Evolutionary conservation across 2,113 vertebrate species (phyloP).

Genomic region (Chiloscyllium plagiosum): DNA sequence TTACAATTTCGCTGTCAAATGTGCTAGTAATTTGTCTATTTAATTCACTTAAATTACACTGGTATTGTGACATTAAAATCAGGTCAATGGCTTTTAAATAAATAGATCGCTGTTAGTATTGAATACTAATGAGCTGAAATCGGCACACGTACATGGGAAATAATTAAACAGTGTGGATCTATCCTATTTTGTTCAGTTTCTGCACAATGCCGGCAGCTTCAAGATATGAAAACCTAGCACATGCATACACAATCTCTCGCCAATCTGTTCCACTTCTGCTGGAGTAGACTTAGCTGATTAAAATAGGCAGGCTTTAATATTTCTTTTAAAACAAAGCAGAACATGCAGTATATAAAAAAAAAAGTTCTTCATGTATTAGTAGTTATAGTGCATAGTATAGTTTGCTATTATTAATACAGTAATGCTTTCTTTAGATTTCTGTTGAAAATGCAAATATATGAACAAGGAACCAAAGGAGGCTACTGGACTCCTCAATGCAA

Average conservation of each 20-base stretch:
- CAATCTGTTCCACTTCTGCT: neutral
- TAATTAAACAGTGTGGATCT: neutral
- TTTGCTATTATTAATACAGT: neutral
- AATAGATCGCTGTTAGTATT: neutral
- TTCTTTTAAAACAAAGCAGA: neutral
- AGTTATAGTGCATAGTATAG: neutral
- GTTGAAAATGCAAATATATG: neutral
- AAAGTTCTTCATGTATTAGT: neutral
- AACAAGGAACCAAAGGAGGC: too few relatives aligned
- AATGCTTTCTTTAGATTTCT: neutral
- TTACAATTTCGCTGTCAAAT: neutral
- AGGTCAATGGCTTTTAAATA: constrained; percentile 2
- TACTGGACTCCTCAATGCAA: too few relatives aligned
- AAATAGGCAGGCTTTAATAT: neutral
- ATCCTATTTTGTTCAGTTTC: neutral
- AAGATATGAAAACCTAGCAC: neutral
- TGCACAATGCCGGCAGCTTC: neutral
- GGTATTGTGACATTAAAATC: constrained; percentile 6
- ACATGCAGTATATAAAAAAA: neutral
- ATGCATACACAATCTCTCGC: neutral
- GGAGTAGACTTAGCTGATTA: neutral
- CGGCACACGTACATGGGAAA: neutral
- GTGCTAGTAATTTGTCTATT: neutral
- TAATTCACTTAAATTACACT: neutral
- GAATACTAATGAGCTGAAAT: neutral